A percentile compares a stretch with the other conserved stretches of the same genome.
These are phyloP conservation scores for Coregonus clupeaformis DNA, from an alignment of 2,113 vertebrate species.

Conservation along the genomic window DNA sequence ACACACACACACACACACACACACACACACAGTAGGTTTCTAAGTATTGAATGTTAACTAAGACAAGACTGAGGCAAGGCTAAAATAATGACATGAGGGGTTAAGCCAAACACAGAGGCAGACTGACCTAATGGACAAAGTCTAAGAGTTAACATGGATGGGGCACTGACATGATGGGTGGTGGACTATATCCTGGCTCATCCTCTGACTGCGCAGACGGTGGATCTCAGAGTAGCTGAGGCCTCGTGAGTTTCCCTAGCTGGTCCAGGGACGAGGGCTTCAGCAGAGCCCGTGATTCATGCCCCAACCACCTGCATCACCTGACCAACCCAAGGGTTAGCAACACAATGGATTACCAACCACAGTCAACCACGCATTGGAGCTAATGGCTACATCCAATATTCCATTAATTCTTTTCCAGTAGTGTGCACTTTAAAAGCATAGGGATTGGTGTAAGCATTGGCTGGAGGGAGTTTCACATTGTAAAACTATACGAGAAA, in stretches of 20 bases:
- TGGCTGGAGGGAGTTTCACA: conserved; percentile 72
- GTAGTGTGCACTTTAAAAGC: too few relatives aligned
- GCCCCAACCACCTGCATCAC: conserved; percentile 98
- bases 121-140: background rate
- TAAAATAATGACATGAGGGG: conserved; percentile 7
- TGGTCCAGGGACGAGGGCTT: conserved; percentile 95
- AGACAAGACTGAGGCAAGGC: background rate
- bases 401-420: too few relatives aligned
- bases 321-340: conserved; percentile 59
- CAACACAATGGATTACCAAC: background rate
- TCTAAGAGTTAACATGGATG: background rate
- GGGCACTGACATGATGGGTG: conserved; percentile 88
- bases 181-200: conserved; percentile 98
- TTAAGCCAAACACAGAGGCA: background rate
- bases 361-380: background rate
- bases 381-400: conserved; percentile 36
- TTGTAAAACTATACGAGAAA: background rate
- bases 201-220: conserved; percentile 89
- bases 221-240: conserved; percentile 95
- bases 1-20: too few relatives aligned
- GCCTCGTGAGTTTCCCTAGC: conserved; percentile 88
- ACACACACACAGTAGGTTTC: too few relatives aligned
- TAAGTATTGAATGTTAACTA: background rate
- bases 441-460: conserved; percentile 64
- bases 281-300: conserved; percentile 96